Evolutionary conservation across 2,888 invertebrate species (phyloP), one percentile per base, ranked within the genome.

Genomic region (Lochmaea capreae): DNA sequence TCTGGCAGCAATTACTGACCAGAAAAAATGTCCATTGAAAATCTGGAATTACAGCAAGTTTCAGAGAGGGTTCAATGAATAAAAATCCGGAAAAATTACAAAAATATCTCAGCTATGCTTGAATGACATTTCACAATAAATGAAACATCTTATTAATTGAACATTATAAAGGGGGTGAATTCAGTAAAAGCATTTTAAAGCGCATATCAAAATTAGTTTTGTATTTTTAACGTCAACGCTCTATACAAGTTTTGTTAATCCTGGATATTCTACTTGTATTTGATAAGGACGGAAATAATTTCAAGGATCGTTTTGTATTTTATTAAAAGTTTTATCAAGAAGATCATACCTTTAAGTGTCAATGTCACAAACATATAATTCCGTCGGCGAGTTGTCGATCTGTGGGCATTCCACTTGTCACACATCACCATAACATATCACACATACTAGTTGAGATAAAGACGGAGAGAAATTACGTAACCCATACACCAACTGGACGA

Each of bases 401-500:
- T 71, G 72, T 72, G 69, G 68, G 69, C 70, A 75, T 72, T 67
- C 72, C 75, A 75, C 67, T 75, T 67, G 63, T 70, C 67, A 67
- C 70, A 67, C 75, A 72, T 73, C 68, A 75, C 72, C 70, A 69
- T 65, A 46, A 68, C 67, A 75, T 67, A 72, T 75, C 72, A 77
- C 76, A 68, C 74, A 79, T 78, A 77, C 75, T 75, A 72, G 73
- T 74, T 65, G 78, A 78, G 80, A 81, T 81, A 43, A 49, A 68
- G 61, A 61, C 18, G 16, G 57, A 65, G 11, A 33, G 67, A 59
- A 59, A 61, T 68, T 59, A 68, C 67, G 67, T 68, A 68, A 68
- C 59, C 59, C 81, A 82, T 83, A 83, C 79, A 76, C 76, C 73
- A 77, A 78, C 80, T 76, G 79, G 77, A 78, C 80, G 57, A 66